These are phyloP conservation scores for Dromiciops gliroides DNA, from an alignment of 2,113 vertebrate genomes.

Conservation along the genomic window DNA sequence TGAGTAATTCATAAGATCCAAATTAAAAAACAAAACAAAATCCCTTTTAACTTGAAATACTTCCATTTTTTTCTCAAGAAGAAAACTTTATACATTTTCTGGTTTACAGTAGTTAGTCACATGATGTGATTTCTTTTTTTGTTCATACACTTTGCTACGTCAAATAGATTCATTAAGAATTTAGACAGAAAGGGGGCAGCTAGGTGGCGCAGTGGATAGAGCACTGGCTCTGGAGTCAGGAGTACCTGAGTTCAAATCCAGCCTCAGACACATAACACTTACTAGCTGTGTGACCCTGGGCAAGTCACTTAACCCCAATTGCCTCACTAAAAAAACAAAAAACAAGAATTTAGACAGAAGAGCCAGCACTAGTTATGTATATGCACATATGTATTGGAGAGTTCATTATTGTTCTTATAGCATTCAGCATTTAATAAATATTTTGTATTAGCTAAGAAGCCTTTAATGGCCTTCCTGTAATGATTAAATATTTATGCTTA, in stretches of 20 bases:
- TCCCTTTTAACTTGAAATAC: constrained; percentile 26
- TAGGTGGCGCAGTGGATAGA: no score
- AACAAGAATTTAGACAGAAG: constrained; percentile 39
- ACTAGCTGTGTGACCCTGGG: no score
- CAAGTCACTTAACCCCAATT: no score
- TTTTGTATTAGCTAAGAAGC: constrained; percentile 17
- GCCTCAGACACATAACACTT: no score
- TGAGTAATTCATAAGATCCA: constrained; percentile 14
- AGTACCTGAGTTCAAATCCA: no score
- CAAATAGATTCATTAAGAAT: constrained; percentile 33
- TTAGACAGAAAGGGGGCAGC: no score
- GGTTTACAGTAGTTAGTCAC: background rate
- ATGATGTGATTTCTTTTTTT: background rate
- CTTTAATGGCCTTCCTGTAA: constrained; percentile 15
- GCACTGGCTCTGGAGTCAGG: no score
- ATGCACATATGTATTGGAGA: background rate
- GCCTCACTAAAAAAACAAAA: no score
- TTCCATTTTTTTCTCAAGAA: constrained; percentile 10
- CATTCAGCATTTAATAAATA: background rate
- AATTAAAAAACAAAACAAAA: background rate
- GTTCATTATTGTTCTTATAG: background rate
- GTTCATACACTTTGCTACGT: background rate
- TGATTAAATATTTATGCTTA: constrained; percentile 14
- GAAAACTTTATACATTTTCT: background rate
- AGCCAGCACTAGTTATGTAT: constrained; percentile 12